These are phyloP conservation scores for Etheostoma nigrum DNA, from an alignment of 2,797 vertebrate genomes.

Conservation along the genomic window DNA sequence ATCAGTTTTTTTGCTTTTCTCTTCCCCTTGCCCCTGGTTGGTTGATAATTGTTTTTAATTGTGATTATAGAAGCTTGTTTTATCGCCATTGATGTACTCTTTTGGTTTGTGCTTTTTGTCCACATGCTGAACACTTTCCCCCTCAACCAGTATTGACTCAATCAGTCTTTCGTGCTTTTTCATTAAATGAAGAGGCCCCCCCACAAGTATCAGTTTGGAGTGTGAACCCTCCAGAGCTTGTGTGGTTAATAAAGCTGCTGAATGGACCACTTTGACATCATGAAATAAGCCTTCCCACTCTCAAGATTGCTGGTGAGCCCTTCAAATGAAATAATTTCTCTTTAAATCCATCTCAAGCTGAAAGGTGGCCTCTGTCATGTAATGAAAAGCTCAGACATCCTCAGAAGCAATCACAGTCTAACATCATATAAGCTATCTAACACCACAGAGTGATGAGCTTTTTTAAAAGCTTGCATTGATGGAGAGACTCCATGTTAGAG, in stretches of 20 bases:
- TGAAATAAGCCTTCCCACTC: slow-evolving; percentile 25
- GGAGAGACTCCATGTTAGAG: not conserved
- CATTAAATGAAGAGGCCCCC: slow-evolving; percentile 5
- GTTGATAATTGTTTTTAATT: not conserved
- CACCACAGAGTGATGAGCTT: slow-evolving; percentile 1
- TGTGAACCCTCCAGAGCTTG: not conserved
- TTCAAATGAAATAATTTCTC: slow-evolving; percentile 31
- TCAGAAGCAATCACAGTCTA: slow-evolving; percentile 39
- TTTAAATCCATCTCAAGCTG: slow-evolving; percentile 35
- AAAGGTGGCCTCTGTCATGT: slow-evolving; percentile 13
- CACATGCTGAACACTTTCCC: not conserved
- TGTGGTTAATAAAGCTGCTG: slow-evolving; percentile 18
- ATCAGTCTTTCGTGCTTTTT: not conserved
- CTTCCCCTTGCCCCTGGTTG: not conserved
- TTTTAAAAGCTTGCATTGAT: not conserved
- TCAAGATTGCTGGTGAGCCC: slow-evolving; percentile 13
- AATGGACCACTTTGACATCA: slow-evolving; percentile 8
- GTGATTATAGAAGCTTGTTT: not conserved
- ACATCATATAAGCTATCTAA: slow-evolving; percentile 3
- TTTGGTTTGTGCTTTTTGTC: not conserved
- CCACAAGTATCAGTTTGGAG: not conserved
- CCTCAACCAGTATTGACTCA: not conserved
- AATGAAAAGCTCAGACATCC: slow-evolving; percentile 40
- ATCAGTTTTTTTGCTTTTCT: not conserved
- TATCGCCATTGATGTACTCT: not conserved